Percentiles rank a stretch among this genome's conserved stretches.
Evolutionary conservation across 1,140 invertebrate genomes (phyloP).

Genomic region (Scaptomyza graminum): DNA sequence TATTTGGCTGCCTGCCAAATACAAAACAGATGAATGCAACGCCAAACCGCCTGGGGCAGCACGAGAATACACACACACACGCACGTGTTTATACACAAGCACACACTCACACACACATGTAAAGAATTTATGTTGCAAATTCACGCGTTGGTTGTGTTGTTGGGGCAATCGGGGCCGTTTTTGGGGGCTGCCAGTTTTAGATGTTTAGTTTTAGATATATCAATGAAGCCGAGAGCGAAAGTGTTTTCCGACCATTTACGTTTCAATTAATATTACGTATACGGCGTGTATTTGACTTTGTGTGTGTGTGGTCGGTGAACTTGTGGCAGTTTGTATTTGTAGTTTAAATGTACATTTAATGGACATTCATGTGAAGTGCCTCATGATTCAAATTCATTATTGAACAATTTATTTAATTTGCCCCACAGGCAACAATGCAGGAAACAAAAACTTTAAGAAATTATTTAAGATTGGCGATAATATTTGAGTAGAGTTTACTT

Average conservation of each 20-base stretch:
- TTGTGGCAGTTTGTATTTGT: slow-evolving; percentile 43
- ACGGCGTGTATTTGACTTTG: slow-evolving; percentile 39
- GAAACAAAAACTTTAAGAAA: slow-evolving; percentile 17
- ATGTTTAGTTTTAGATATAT: slow-evolving; percentile 78
- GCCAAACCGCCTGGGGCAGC: slow-evolving; percentile 56
- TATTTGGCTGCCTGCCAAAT: slow-evolving; percentile 78
- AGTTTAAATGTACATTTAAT: slow-evolving; percentile 50
- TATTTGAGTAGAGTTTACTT: background rate
- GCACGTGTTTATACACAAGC: slow-evolving; percentile 5
- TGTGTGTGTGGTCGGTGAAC: slow-evolving; percentile 53
- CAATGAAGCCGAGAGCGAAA: slow-evolving; percentile 80
- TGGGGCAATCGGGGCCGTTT: slow-evolving; percentile 40
- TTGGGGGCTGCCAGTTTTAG: slow-evolving; percentile 72
- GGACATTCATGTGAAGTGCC: slow-evolving; percentile 18
- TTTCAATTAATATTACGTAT: slow-evolving; percentile 75
- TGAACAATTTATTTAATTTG: slow-evolving; percentile 28
- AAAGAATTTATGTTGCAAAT: slow-evolving; percentile 56
- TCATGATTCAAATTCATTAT: slow-evolving; percentile 32
- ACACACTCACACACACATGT: slow-evolving; percentile 2
- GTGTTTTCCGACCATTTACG: slow-evolving; percentile 63
- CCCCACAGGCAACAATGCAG: background rate
- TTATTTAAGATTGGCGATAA: background rate
- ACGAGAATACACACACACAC: slow-evolving; percentile 29
- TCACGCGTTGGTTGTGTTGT: slow-evolving; percentile 37
- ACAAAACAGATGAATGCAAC: slow-evolving; percentile 67